A percentile compares a stretch with the other conserved stretches of the same genome.
Conservation (phyloP, 1,140 invertebrate species). For the Rhagoletis pomonella region DNA sequence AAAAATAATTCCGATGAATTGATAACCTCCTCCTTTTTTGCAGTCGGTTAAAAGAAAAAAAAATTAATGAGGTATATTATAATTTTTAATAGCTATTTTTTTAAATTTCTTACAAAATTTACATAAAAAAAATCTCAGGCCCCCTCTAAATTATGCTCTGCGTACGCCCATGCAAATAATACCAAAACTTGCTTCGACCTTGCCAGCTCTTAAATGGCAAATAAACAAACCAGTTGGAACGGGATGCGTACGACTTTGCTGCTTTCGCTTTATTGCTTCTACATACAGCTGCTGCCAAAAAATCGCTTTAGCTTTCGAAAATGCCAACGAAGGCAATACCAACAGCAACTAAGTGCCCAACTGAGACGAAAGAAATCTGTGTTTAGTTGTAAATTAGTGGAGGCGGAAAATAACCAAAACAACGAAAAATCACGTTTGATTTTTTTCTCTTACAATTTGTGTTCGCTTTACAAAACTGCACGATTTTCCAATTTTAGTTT, state of each 20-base stretch:
- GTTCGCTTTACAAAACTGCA: not conserved
- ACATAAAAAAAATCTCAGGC: too few species aligned
- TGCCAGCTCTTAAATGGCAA: not conserved
- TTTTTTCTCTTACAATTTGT: not conserved
- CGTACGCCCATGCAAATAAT: too few species aligned
- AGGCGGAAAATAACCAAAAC: not conserved
- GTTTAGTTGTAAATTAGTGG: not conserved
- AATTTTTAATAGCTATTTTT: too few species aligned
- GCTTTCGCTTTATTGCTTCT: not conserved
- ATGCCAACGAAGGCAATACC: conserved; percentile 7
- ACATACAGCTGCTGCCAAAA: not conserved
- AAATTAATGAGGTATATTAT: too few species aligned
- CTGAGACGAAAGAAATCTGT: not conserved
- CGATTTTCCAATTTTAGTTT: not conserved
- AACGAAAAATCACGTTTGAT: not conserved
- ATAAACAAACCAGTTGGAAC: not conserved
- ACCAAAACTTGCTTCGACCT: not conserved
- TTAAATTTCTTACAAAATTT: too few species aligned
- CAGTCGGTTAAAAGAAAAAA: too few species aligned
- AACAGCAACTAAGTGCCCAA: not conserved
- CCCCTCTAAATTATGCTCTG: too few species aligned
- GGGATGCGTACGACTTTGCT: not conserved
- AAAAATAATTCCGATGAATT: too few species aligned
- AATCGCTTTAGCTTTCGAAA: not conserved
- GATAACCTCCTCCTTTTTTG: too few species aligned